These are phyloP conservation scores for Hypothenemus hampei DNA, from an alignment of 1,140 invertebrate genomes.

Conservation along the genomic window DNA sequence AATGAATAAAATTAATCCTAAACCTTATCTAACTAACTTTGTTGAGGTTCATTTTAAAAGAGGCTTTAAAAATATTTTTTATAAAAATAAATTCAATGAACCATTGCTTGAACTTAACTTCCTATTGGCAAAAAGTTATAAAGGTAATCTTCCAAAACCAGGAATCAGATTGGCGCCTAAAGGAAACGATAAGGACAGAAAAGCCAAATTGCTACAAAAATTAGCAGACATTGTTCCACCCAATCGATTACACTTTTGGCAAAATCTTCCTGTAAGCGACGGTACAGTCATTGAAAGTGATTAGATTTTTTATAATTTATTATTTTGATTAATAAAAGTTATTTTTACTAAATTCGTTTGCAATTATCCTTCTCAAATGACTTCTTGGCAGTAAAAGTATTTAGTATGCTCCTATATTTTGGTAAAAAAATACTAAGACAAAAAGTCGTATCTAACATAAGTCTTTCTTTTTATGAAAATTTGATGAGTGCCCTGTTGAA, in stretches of 20 bases:
- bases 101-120: slow-evolving; percentile 7
- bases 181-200: not conserved
- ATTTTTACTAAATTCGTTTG: not conserved
- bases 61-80: no score
- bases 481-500: not conserved
- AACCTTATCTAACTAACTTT: slow-evolving; percentile 4
- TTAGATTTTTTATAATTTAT: no score
- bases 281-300: not conserved
- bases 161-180: not conserved
- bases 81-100: no score
- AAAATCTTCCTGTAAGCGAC: not conserved
- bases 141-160: not conserved
- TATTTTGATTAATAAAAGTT: slow-evolving; percentile 1
- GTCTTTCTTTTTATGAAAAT: not conserved
- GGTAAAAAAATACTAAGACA: not conserved
- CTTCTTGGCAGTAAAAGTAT: not conserved
- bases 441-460: slow-evolving; percentile 2
- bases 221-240: not conserved
- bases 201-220: slow-evolving; percentile 4
- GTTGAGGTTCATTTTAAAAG: no score
- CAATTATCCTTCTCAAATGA: not conserved
- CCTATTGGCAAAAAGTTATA: not conserved
- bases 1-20: slow-evolving; percentile 12
- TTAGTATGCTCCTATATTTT: not conserved
- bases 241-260: not conserved